These are phyloP conservation scores for Sebastes taczanowskii DNA, from an alignment of 2,797 vertebrate species.

Conservation along the genomic window DNA sequence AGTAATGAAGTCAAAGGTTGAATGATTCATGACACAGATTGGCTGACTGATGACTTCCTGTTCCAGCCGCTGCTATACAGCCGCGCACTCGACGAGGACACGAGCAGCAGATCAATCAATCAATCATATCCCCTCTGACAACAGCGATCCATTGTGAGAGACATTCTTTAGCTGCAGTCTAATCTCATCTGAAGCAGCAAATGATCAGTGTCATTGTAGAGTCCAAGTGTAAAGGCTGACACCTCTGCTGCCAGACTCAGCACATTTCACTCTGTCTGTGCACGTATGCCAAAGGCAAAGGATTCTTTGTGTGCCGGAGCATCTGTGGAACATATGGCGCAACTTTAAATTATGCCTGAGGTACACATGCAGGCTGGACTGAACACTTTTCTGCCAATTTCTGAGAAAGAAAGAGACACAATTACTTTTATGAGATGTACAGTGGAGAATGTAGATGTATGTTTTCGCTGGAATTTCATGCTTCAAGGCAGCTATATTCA, in stretches of 20 bases:
- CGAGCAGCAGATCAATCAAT: slow-evolving; percentile 56
- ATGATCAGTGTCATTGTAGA: slow-evolving; percentile 40
- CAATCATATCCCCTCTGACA: slow-evolving; percentile 47
- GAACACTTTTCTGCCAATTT: neutral
- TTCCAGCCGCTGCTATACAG: slow-evolving; percentile 4
- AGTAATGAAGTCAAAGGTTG: slow-evolving; percentile 54
- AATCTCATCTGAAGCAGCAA: slow-evolving; percentile 52
- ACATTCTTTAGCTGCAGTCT: slow-evolving; percentile 33
- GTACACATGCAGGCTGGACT: neutral
- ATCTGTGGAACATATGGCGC: slow-evolving; percentile 66
- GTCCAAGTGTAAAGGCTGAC: slow-evolving; percentile 45
- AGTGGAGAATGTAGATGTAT: neutral
- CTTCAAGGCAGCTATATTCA: neutral
- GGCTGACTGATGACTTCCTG: slow-evolving; percentile 68
- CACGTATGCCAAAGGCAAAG: slow-evolving; percentile 44
- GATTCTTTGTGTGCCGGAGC: slow-evolving; percentile 35
- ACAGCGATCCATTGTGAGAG: slow-evolving; percentile 29
- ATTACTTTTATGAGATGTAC: neutral
- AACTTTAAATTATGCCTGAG: slow-evolving; percentile 45
- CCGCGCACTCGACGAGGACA: slow-evolving; percentile 16
- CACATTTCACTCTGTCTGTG: slow-evolving; percentile 40
- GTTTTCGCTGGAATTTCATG: neutral
- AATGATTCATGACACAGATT: slow-evolving; percentile 50
- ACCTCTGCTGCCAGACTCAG: slow-evolving; percentile 41
- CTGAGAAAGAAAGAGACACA: neutral